Percentiles rank a stretch among this genome's conserved stretches.
Evolutionary conservation across 2,888 invertebrate genomes (phyloP).

Genomic region (Notodonta ziczac): DNA sequence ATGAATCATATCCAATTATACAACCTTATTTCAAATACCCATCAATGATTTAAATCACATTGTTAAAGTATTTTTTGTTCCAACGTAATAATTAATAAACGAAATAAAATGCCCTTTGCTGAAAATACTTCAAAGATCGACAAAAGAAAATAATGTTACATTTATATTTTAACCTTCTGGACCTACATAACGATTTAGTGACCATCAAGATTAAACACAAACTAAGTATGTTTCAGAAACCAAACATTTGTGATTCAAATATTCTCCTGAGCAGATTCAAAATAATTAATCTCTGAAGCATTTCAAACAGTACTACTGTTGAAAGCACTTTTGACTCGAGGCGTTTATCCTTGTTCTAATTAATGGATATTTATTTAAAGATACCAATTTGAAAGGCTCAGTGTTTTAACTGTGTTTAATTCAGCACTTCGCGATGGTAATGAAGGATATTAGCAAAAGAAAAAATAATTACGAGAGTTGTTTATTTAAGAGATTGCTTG

Average conservation of each 20-base stretch:
- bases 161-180: not conserved
- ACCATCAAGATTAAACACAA: slow-evolving; percentile 9
- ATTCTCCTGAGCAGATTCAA: slow-evolving; percentile 17
- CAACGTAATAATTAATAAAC: no score
- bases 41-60: no score
- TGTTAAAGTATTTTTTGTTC: no score
- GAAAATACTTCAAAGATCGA: no score
- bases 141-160: not conserved
- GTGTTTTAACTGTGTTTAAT: not conserved
- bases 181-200: not conserved
- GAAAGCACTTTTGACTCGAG: slow-evolving; percentile 10
- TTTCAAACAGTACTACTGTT: slow-evolving; percentile 15
- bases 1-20: no score
- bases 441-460: not conserved
- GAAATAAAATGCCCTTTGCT: no score
- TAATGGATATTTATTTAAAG: slow-evolving; percentile 33
- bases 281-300: slow-evolving; percentile 28
- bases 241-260: slow-evolving; percentile 34
- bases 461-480: no score
- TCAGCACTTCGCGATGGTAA: not conserved
- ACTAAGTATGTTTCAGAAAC: slow-evolving; percentile 15
- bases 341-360: slow-evolving; percentile 20
- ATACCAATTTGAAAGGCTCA: not conserved
- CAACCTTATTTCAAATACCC: no score
- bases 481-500: no score